Conservation (phyloP, 2,888 invertebrate species). For the Rhingia campestris region DNA sequence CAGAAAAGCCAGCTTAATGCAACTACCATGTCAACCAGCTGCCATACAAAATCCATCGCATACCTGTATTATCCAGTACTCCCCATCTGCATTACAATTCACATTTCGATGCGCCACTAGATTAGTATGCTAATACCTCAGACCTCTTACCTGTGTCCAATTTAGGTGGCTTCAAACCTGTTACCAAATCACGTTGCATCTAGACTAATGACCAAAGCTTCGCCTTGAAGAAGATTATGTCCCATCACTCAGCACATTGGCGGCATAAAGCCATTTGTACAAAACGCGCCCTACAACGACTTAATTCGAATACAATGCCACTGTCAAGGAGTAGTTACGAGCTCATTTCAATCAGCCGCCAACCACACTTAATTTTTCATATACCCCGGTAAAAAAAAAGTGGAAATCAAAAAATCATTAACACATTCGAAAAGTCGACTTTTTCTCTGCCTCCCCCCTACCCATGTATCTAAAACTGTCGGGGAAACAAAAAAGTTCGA, state of each 20-base stretch:
- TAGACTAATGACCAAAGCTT: slow-evolving; percentile 18
- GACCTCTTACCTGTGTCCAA: neutral
- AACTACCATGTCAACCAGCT: too few species aligned
- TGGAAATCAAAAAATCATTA: slow-evolving; percentile 3
- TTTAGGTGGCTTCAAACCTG: slow-evolving; percentile 2
- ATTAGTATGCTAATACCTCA: slow-evolving; percentile 6
- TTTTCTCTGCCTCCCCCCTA: neutral
- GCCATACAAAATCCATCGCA: too few species aligned
- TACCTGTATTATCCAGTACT: neutral
- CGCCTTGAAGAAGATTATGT: neutral
- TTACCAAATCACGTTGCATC: slow-evolving; percentile 19
- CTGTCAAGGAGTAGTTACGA: slow-evolving; percentile 24
- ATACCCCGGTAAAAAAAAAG: slow-evolving; percentile 6
- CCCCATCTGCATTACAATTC: slow-evolving; percentile 5
- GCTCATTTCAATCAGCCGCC: slow-evolving; percentile 45
- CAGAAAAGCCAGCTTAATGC: too few species aligned
- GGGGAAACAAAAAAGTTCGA: neutral
- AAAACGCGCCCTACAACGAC: slow-evolving; percentile 37
- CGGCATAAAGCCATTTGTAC: slow-evolving; percentile 21
- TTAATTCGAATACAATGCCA: slow-evolving; percentile 41
- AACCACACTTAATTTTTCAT: slow-evolving; percentile 55
- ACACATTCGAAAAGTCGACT: slow-evolving; percentile 2
- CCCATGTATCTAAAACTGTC: neutral
- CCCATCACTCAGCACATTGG: slow-evolving; percentile 23
- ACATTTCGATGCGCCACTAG: slow-evolving; percentile 10